phyloP scores from a whole-genome alignment of 2,797 vertebrate species.

The Leptatherina wallacei region DNA sequence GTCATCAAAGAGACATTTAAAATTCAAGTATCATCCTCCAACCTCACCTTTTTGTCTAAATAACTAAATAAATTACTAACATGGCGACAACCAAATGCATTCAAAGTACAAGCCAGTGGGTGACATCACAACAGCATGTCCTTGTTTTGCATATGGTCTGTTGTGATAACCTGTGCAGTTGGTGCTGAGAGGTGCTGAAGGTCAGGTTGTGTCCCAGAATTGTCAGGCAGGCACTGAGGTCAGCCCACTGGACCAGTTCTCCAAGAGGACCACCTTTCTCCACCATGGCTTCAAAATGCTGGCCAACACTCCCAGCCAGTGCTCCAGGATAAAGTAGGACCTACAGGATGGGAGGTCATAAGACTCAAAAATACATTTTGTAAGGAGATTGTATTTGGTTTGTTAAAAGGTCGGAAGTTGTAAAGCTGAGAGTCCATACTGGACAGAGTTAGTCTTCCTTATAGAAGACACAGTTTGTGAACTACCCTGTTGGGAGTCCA shows the following conservation, averaged over 20 bases:
- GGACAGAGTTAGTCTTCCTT: neutral
- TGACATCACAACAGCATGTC: neutral
- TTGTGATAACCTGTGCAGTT: slow-evolving; percentile 72
- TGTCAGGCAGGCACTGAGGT: slow-evolving; percentile 76
- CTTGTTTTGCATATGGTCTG: neutral
- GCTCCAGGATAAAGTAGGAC: slow-evolving; percentile 79
- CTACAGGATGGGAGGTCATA: slow-evolving; percentile 39
- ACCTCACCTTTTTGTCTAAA: neutral
- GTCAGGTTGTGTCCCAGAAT: slow-evolving; percentile 79
- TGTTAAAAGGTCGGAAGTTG: neutral
- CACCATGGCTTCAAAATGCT: slow-evolving; percentile 76
- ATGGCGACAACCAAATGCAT: neutral
- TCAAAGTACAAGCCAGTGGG: neutral
- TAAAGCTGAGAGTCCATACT: neutral
- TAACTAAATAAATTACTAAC: neutral
- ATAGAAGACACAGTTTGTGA: too few species aligned
- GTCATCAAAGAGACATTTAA: neutral
- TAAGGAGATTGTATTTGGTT: neutral
- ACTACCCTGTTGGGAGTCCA: neutral
- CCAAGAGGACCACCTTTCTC: slow-evolving; percentile 79
- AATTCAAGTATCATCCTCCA: neutral
- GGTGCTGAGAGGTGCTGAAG: slow-evolving; percentile 72
- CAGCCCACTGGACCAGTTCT: slow-evolving; percentile 84
- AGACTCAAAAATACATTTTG: slow-evolving; percentile 1
- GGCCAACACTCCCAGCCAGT: slow-evolving; percentile 69